Evolutionary conservation across 2,797 vertebrate species (phyloP).

Genomic region (Aulostomus chinensis): DNA sequence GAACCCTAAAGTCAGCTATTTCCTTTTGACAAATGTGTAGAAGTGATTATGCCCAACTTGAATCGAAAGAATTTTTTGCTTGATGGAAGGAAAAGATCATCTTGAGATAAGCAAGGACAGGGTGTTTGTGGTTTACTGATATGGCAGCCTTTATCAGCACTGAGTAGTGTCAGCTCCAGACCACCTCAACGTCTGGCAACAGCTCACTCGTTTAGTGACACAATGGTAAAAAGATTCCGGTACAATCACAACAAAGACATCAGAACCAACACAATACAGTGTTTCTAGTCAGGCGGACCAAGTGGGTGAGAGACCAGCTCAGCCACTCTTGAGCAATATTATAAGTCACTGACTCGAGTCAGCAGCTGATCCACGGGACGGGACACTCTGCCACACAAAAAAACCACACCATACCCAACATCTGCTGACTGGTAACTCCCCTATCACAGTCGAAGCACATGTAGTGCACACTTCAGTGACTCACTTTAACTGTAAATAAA

Average conservation of each 20-base stretch:
- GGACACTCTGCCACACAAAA: slow-evolving; percentile 3
- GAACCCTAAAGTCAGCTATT: slow-evolving; percentile 4
- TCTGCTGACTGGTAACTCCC: slow-evolving; percentile 38
- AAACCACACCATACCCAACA: slow-evolving; percentile 43
- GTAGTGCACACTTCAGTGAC: slow-evolving; percentile 18
- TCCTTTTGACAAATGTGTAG: neutral
- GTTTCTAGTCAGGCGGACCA: too few relatives aligned
- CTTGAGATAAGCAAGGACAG: slow-evolving; percentile 24
- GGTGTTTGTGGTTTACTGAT: slow-evolving; percentile 26
- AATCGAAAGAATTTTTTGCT: slow-evolving; percentile 8
- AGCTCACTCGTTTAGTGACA: neutral
- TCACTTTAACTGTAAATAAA: too few relatives aligned
- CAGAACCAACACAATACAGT: neutral
- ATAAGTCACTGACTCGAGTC: slow-evolving; percentile 17
- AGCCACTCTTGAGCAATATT: slow-evolving; percentile 8
- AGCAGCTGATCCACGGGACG: slow-evolving; percentile 18
- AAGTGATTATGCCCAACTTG: slow-evolving; percentile 2
- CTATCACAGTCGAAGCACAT: slow-evolving; percentile 20
- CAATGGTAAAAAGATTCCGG: neutral
- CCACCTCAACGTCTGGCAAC: slow-evolving; percentile 1
- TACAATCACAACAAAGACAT: neutral
- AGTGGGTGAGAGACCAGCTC: neutral
- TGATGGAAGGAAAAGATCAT: slow-evolving; percentile 11
- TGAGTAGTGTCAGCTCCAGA: slow-evolving; percentile 3
- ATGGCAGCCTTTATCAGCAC: slow-evolving; percentile 29